Percentiles rank a stretch among this genome's conserved stretches.
Conservation (phyloP, 2,888 invertebrate genomes). For the Leptinotarsa peninsularis region DNA sequence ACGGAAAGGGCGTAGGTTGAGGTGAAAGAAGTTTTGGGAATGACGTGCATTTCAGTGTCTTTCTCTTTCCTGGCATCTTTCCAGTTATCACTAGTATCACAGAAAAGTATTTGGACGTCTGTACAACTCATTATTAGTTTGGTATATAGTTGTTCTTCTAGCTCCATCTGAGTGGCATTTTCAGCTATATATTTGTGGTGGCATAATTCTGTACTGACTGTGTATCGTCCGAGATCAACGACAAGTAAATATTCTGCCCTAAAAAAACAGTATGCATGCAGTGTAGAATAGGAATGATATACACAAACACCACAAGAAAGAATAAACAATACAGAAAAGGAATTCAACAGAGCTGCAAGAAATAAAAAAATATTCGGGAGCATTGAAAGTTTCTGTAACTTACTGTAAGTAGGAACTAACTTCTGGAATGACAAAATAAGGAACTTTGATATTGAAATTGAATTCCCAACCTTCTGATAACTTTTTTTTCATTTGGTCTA, state of each 20-base stretch:
- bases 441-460: conserved; percentile 81
- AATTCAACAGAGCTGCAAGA: too few species aligned
- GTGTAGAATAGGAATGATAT: too few species aligned
- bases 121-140: conserved; percentile 78
- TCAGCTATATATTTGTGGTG: conserved; percentile 76
- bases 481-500: conserved; percentile 51
- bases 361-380: too few species aligned
- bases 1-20: conserved; percentile 60
- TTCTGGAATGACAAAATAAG: conserved; percentile 82
- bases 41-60: conserved; percentile 80
- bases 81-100: conserved; percentile 78
- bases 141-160: conserved; percentile 84
- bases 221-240: conserved; percentile 78
- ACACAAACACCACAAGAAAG: too few species aligned
- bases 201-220: conserved; percentile 80
- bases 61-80: conserved; percentile 76
- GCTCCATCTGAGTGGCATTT: conserved; percentile 84
- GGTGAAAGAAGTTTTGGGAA: conserved; percentile 73
- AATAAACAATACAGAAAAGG: too few species aligned
- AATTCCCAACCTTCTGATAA: conserved; percentile 65
- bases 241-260: conserved; percentile 79
- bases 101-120: conserved; percentile 75
- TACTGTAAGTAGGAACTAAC: conserved; percentile 78
- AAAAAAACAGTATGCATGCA: conserved; percentile 21
- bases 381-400: conserved; percentile 48